phyloP scores from a whole-genome alignment of 2,797 vertebrate genomes.

The Tangara arthus region DNA sequence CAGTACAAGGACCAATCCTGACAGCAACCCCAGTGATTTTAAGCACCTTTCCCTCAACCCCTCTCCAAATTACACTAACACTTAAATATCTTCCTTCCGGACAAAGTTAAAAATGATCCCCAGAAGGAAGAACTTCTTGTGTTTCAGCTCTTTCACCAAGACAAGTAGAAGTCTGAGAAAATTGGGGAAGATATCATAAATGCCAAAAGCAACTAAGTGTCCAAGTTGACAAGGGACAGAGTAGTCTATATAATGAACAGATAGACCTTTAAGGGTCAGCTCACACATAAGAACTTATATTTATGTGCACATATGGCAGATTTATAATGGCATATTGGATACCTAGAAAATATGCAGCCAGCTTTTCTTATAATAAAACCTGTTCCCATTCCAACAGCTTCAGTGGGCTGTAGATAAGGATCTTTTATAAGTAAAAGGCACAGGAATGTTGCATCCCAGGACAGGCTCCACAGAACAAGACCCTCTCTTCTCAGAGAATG shows the following conservation, averaged over 20 bases:
- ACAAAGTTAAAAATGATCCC: neutral
- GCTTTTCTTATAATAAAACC: neutral
- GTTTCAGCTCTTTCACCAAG: neutral
- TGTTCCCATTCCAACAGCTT: neutral
- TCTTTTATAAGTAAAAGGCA: neutral
- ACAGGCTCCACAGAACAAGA: neutral
- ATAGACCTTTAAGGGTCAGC: neutral
- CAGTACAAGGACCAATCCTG: neutral
- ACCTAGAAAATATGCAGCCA: neutral
- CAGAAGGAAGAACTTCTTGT: neutral
- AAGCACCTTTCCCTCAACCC: neutral
- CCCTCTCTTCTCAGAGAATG: neutral
- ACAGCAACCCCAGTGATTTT: neutral
- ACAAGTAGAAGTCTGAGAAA: neutral
- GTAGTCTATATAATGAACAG: neutral
- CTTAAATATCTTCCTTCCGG: neutral
- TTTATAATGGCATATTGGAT: slow-evolving; percentile 18
- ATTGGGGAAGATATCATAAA: neutral
- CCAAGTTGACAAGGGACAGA: slow-evolving; percentile 17
- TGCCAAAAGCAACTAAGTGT: slow-evolving; percentile 19
- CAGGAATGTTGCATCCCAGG: neutral
- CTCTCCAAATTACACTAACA: neutral
- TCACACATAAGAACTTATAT: neutral
- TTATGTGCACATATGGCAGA: slow-evolving; percentile 17
- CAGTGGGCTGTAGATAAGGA: neutral